Evolutionary conservation across 2,888 invertebrate genomes (phyloP).

Genomic region (Cylloceria caligata): DNA sequence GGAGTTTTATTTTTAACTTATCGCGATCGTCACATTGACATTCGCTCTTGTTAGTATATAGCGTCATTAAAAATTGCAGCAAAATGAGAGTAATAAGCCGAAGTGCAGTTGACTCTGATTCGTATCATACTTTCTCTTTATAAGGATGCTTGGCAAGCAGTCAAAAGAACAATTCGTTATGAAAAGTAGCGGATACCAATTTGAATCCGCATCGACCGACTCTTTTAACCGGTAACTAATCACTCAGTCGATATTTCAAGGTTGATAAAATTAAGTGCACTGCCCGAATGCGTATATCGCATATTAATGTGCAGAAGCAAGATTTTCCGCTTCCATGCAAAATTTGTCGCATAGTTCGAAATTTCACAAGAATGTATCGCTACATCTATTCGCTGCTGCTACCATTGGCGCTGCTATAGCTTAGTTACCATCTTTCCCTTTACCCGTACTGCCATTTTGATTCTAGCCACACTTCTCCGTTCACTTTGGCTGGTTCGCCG

Average conservation of each 20-base stretch:
- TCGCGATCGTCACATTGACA: no score
- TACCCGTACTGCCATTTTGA: neutral
- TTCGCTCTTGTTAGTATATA: no score
- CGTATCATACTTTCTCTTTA: no score
- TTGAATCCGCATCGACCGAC: neutral
- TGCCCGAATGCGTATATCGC: neutral
- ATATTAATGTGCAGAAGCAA: neutral
- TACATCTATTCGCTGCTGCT: neutral
- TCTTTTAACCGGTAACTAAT: neutral
- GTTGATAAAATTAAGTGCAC: conserved; percentile 2
- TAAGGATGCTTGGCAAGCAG: no score
- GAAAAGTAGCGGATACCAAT: no score
- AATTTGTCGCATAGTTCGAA: conserved; percentile 16
- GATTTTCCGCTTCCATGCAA: conserved; percentile 17
- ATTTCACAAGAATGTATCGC: conserved; percentile 20
- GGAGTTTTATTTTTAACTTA: no score
- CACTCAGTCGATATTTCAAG: neutral
- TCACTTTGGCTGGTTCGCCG: neutral
- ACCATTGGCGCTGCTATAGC: neutral
- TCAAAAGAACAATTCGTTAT: no score
- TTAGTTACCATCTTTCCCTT: no score
- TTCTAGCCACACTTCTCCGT: neutral
- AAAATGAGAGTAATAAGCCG: no score
- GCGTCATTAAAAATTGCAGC: no score
- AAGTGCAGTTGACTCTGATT: no score